Evolutionary conservation across 2,113 vertebrate genomes (phyloP).

Genomic region (Oryzias celebensis): DNA sequence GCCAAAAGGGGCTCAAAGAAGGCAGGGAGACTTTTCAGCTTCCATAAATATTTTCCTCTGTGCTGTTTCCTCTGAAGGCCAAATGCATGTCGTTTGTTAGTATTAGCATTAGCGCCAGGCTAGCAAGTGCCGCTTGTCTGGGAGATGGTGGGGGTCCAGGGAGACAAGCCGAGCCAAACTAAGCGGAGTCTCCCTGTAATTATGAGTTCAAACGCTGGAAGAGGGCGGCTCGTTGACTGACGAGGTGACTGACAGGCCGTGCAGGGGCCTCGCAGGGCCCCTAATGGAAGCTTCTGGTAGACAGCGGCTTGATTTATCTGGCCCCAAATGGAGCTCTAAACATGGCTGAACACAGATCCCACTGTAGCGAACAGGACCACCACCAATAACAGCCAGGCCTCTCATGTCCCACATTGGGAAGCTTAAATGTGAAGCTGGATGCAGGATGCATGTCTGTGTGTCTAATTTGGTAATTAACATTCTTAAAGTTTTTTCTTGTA

Average conservation of each 20-base stretch:
- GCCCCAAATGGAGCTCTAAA: conserved; percentile 77
- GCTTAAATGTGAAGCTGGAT: conserved; percentile 15
- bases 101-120: conserved; percentile 60
- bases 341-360: conserved; percentile 77
- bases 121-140: conserved; percentile 29
- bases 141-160: conserved; percentile 12
- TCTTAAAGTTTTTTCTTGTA: background rate
- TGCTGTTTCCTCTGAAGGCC: conserved; percentile 49
- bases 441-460: conserved; percentile 3
- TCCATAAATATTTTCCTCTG: conserved; percentile 67
- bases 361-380: conserved; percentile 69
- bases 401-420: conserved; percentile 28
- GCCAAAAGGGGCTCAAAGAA: conserved; percentile 27
- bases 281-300: conserved; percentile 79
- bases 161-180: conserved; percentile 30
- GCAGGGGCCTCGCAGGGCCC: conserved; percentile 62
- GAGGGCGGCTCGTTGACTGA: conserved; percentile 64
- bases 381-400: conserved; percentile 59
- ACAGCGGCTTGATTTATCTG: conserved; percentile 78
- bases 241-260: conserved; percentile 74
- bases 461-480: conserved; percentile 17
- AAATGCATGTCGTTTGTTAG: conserved; percentile 64
- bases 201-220: conserved; percentile 76
- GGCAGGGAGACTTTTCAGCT: conserved; percentile 48
- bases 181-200: conserved; percentile 76